A percentile compares a stretch with the other conserved stretches of the same genome.
These are phyloP conservation scores for Phortica okadai DNA, from an alignment of 2,888 invertebrate genomes.

Conservation along the genomic window DNA sequence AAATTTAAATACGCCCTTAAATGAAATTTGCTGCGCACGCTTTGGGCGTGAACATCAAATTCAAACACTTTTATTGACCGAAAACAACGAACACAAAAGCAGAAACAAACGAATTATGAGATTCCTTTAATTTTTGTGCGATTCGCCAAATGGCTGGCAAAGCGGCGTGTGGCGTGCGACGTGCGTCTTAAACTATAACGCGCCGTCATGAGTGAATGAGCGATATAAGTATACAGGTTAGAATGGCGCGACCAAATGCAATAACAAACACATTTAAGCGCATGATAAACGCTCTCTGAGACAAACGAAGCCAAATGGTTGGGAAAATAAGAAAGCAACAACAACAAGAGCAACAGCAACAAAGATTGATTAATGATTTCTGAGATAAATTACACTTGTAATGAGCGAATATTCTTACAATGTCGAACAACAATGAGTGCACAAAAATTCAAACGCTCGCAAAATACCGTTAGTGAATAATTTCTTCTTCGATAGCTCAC, in stretches of 20 bases:
- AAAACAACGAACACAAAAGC: too few species aligned
- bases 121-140: too few species aligned
- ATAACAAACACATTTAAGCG: neutral
- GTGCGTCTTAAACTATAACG: neutral
- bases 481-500: constrained; percentile 64
- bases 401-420: constrained; percentile 46
- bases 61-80: constrained; percentile 7
- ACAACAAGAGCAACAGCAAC: constrained; percentile 35
- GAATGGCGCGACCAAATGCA: neutral
- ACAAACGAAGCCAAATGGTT: neutral
- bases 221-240: neutral
- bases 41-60: constrained; percentile 21
- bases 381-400: constrained; percentile 70
- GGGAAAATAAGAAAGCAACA: constrained; percentile 15
- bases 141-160: too few species aligned
- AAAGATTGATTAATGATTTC: constrained; percentile 64
- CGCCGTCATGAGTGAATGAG: neutral
- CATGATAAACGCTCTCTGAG: constrained; percentile 16
- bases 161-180: too few species aligned
- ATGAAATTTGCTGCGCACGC: constrained; percentile 36
- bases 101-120: neutral
- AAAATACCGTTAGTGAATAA: constrained; percentile 53
- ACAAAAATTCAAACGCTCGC: constrained; percentile 36
- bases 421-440: constrained; percentile 17
- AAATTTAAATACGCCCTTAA: constrained; percentile 8